These are phyloP conservation scores for Leucophenga maculata DNA, from an alignment of 2,888 invertebrate genomes.

Conservation along the genomic window DNA sequence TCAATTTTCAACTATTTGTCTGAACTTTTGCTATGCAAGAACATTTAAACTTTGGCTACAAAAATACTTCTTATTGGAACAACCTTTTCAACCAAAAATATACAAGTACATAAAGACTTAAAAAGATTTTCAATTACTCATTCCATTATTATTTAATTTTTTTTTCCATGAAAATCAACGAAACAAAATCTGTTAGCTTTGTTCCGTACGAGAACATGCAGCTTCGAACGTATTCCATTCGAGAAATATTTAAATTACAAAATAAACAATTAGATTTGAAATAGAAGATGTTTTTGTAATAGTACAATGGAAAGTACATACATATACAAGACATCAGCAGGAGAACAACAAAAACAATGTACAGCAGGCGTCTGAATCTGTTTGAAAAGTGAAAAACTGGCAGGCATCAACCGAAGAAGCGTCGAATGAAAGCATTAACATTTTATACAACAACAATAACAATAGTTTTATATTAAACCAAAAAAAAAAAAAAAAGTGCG, in stretches of 20 bases:
- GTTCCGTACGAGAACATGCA: neutral
- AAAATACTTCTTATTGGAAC: too few relatives aligned
- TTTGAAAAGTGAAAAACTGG: neutral
- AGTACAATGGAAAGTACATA: conserved; percentile 5
- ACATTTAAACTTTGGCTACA: too few relatives aligned
- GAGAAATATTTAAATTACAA: conserved; percentile 62
- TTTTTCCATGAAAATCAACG: neutral
- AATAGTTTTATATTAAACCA: conserved; percentile 37
- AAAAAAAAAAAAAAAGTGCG: neutral
- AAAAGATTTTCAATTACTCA: conserved; percentile 27
- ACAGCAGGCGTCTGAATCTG: neutral
- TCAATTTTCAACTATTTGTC: too few relatives aligned
- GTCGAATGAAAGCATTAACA: conserved; percentile 52
- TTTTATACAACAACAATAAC: conserved; percentile 38
- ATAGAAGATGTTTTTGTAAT: conserved; percentile 35
- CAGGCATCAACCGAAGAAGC: conserved; percentile 37
- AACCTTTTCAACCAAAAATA: too few relatives aligned
- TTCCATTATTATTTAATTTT: neutral
- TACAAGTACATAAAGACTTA: too few relatives aligned
- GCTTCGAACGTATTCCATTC: conserved; percentile 12
- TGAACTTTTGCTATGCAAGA: too few relatives aligned
- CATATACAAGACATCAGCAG: conserved; percentile 5
- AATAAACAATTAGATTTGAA: conserved; percentile 61
- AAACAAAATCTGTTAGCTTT: conserved; percentile 16
- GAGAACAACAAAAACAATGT: conserved; percentile 43